These are phyloP conservation scores for Psittacula echo DNA, from an alignment of 2,797 vertebrate genomes.

Conservation along the genomic window DNA sequence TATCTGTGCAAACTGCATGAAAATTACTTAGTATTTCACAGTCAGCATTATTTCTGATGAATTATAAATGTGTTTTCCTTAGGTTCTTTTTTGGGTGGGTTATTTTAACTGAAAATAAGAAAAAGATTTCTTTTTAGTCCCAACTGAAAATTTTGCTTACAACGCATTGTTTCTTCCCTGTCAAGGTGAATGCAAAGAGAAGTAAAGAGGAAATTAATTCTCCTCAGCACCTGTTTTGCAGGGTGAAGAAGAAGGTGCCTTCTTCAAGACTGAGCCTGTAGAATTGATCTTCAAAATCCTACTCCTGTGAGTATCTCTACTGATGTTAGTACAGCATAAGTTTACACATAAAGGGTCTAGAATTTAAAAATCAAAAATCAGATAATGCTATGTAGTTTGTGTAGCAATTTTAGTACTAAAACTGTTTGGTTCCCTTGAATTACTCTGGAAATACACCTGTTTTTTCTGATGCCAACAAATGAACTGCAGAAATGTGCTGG, in stretches of 20 bases:
- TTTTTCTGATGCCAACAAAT: not conserved
- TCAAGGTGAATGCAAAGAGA: slow-evolving; percentile 46
- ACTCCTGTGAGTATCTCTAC: not conserved
- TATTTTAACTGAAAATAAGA: slow-evolving; percentile 27
- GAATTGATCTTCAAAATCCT: not conserved
- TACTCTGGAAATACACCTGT: not conserved
- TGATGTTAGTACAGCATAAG: not conserved
- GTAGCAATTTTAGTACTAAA: not conserved
- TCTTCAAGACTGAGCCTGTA: not conserved
- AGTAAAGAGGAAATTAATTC: slow-evolving; percentile 10
- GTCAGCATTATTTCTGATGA: slow-evolving; percentile 73
- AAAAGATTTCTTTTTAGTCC: slow-evolving; percentile 38
- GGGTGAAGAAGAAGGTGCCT: not conserved
- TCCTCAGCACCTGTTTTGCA: slow-evolving; percentile 14
- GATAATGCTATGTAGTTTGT: not conserved
- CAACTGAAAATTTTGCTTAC: slow-evolving; percentile 59
- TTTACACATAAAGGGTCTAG: not conserved
- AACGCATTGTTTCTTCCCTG: slow-evolving; percentile 17
- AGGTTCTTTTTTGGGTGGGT: not conserved
- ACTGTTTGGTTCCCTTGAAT: not conserved
- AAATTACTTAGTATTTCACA: slow-evolving; percentile 52
- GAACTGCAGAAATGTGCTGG: not conserved
- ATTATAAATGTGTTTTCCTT: slow-evolving; percentile 74
- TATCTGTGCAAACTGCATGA: slow-evolving; percentile 22
- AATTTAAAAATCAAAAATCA: not conserved